Evolutionary conservation across 2,888 invertebrate species (phyloP), one percentile per base, ranked within the genome.

Genomic region (Trachelus tabidus): DNA sequence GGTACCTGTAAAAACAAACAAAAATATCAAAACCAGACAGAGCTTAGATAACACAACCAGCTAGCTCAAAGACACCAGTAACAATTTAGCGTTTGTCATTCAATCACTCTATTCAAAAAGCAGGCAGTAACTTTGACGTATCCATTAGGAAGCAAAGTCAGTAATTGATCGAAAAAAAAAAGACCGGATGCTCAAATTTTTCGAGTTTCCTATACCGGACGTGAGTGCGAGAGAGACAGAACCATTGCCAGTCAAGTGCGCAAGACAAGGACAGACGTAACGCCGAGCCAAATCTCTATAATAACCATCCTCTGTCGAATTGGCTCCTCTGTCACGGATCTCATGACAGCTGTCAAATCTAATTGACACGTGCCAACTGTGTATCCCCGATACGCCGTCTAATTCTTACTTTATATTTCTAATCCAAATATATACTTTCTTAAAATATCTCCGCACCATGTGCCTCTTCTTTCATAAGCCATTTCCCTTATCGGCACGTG

Each of bases 1-100:
- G 98, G 97, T 89, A 98, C 89, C 88, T 89, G 79, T 69, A 77
- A 34, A 12, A 37, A 78, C 37, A 30, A 4, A 15, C 34, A 75
- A 71, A 34, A 34, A 74, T 12, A 11, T 74, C 1, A 33, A 12
- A 30, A 12, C 1, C 35, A 74, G 0, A 3, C 12, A 30, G 12
- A 34, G 30, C 74, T 23, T 23, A 11, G 12, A 56, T 23, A 56
- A 9, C 56, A 2, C 0, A 56, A 56, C 56, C 56, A 56, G 23
- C 4, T 2, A 23, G 23, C 56, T 56, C 56, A 56, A 23, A 56
- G 9, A 9, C 2, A 56, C 56, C 23, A 23, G 23, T 56, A 23
- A 56, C 23, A 23, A 56, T 23, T 56, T 9, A 56, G 23, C 23
- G 23, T 23, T 2, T 23, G 56, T 56, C 56, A 23, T 56, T 23